phyloP scores from a whole-genome alignment of 1,140 invertebrate species.

The Popillia japonica region DNA sequence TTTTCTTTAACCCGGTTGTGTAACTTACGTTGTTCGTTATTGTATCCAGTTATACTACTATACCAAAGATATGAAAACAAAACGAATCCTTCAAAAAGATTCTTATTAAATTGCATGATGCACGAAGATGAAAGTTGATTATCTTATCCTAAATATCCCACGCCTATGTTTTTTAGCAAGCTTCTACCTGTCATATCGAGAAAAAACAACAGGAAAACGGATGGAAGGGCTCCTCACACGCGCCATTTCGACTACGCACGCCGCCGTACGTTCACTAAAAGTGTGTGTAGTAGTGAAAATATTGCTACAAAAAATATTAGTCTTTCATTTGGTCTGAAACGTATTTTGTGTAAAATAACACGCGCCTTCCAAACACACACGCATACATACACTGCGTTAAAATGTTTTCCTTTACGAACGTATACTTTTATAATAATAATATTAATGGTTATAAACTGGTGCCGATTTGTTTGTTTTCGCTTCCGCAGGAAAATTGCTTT shows the following conservation, averaged over 20 bases:
- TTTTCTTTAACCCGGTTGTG: no score
- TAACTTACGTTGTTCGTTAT: no score
- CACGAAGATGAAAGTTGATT: no score
- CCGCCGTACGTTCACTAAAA: slow-evolving; percentile 43
- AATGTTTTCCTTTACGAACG: slow-evolving; percentile 35
- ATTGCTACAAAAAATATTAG: slow-evolving; percentile 56
- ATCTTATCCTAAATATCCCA: background rate
- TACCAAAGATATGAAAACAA: no score
- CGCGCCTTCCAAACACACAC: background rate
- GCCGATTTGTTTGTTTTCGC: slow-evolving; percentile 35
- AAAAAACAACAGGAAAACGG: background rate
- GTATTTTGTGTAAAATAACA: slow-evolving; percentile 56
- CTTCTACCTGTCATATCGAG: slow-evolving; percentile 22
- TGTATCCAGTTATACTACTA: no score
- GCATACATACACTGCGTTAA: slow-evolving; percentile 37
- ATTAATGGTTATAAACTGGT: slow-evolving; percentile 27
- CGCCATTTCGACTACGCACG: slow-evolving; percentile 41
- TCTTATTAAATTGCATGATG: no score
- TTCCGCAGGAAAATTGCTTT: background rate
- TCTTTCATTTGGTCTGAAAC: slow-evolving; percentile 55
- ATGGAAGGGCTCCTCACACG: slow-evolving; percentile 26
- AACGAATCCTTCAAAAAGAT: no score
- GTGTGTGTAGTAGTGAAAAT: slow-evolving; percentile 47
- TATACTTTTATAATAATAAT: slow-evolving; percentile 37
- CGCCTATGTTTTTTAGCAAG: background rate